Evolutionary conservation across 37 sponge, comb jelly and placozoan species (phyloP).

Genomic region (Axinella damicornis): DNA sequence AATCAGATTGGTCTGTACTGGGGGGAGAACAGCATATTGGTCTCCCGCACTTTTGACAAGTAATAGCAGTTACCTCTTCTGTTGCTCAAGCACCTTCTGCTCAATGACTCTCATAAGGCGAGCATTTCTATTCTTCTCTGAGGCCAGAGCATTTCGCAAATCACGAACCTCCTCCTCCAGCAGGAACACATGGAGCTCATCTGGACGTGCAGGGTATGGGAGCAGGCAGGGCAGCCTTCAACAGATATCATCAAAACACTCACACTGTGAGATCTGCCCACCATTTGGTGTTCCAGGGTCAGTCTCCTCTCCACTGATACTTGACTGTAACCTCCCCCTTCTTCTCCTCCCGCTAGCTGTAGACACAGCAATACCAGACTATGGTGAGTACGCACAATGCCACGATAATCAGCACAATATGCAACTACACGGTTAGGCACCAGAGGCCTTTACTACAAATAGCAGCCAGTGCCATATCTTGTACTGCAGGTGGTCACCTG

Average conservation of each 20-base stretch:
- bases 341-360: background rate
- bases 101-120: conserved; percentile 66
- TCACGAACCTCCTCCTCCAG: conserved; percentile 61
- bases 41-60: too few relatives aligned
- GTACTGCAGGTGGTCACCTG: background rate
- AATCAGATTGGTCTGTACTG: conserved; percentile 34
- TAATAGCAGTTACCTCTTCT: conserved; percentile 4
- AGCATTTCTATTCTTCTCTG: conserved; percentile 57
- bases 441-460: too few relatives aligned
- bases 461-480: too few relatives aligned
- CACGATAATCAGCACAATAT: too few relatives aligned
- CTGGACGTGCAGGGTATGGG: too few relatives aligned
- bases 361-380: too few relatives aligned
- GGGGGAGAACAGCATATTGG: background rate
- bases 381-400: too few relatives aligned
- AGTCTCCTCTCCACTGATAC: conserved; percentile 7
- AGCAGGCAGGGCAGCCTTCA: too few relatives aligned
- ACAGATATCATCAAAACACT: too few relatives aligned
- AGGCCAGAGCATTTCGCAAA: conserved; percentile 46
- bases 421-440: too few relatives aligned
- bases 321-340: background rate
- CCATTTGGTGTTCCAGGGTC: conserved; percentile 16
- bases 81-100: conserved; percentile 47
- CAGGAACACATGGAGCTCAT: conserved; percentile 10
- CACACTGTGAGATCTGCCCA: background rate